Conservation (phyloP, 2,113 vertebrate species). For the Recurvirostra avosetta region DNA sequence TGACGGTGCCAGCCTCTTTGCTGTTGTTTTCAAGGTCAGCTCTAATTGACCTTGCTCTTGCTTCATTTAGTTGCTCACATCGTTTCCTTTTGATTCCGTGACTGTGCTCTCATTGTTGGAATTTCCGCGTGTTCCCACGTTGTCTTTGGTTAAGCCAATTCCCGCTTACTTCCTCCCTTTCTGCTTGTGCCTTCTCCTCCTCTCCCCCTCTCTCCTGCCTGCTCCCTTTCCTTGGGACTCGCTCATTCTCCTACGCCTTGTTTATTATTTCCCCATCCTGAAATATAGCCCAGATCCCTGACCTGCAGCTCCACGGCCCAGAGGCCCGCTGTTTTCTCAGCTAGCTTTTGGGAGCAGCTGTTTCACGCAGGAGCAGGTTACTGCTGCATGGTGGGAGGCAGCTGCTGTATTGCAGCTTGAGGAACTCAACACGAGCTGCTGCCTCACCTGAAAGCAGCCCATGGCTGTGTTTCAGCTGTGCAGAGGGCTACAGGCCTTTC, state of each 20-base stretch:
- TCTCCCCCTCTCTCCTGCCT: not conserved
- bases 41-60: not conserved
- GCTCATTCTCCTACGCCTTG: not conserved
- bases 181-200: not conserved
- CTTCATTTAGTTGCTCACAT: not conserved
- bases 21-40: not conserved
- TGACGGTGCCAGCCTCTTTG: not conserved
- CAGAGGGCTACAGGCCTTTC: not conserved
- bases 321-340: not conserved
- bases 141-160: not conserved
- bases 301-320: not conserved
- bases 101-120: not conserved
- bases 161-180: not conserved
- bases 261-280: not conserved
- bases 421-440: not conserved
- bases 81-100: not conserved
- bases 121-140: not conserved
- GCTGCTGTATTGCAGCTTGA: not conserved
- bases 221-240: not conserved
- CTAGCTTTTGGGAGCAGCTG: not conserved
- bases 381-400: not conserved
- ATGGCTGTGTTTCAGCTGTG: not conserved
- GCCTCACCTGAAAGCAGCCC: not conserved
- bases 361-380: not conserved
- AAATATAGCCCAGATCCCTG: accelerated